Evolutionary conservation across 23 tunicate genomes (phyloP), one percentile per base, ranked within the genome.

Genomic region (Aplidium turbinatum): DNA sequence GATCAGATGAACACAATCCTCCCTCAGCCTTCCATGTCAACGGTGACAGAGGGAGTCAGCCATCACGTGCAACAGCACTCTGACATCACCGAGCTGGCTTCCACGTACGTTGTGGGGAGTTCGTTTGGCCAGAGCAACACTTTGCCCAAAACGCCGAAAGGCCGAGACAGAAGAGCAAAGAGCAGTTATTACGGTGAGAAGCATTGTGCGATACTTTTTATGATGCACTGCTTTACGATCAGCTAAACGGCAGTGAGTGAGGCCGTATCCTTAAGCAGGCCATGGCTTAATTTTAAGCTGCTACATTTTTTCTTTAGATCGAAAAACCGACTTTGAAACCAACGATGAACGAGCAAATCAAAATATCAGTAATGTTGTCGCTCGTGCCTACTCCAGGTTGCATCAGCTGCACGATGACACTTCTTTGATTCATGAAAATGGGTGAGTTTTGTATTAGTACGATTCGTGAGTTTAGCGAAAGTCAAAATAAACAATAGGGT

Each of bases 141-240:
- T 5, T 35, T 76, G 22, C 77, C 78, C 21, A 72, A 75, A 29
- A 86, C 77, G 23, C 83, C 84, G 6, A 82, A 72, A 22, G 42
- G 52, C 22, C 33, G 79, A 21, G 96, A 88, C 6, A 47, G 78
- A 38, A 75, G 96, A 57, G 96, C 83, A 24, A 88, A 88, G 58
- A 88, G 96, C 40, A 77, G 84, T 61, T 88, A 88, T 38, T 81
- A 75, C 70, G 96, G 96, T 88, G 70, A 80, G 47, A 6, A 30
- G 7, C n/a, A 18, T 18, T 18, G 62, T 55, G 13, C n/a, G n/a
- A n/a, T n/a, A n/a, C n/a, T n/a, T n/a, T 62, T 29, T 11, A 6
- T 29, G 19, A 32, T 62, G 30, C 7, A 6, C 20, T 11, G 7
- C 68, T 62, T 62, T 62, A 62, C 4, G 7, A 38, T n/a, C n/a